These are phyloP conservation scores for Fragum fragum DNA, from an alignment of 2,888 invertebrate species.

Conservation along the genomic window DNA sequence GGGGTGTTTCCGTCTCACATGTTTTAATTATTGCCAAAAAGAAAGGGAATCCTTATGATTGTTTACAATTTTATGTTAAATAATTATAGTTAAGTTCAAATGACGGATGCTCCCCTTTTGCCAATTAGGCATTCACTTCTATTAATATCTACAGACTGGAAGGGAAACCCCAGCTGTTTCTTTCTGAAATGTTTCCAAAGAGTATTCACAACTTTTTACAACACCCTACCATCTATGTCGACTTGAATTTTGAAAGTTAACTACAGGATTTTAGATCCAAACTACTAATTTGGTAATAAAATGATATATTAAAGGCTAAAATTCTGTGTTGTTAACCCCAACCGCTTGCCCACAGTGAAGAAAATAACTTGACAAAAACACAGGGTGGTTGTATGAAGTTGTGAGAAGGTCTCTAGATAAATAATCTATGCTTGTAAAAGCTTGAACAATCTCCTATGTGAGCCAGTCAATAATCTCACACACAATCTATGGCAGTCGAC, in stretches of 20 bases:
- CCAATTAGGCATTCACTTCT: conserved; percentile 42
- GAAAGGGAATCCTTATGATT: conserved; percentile 23
- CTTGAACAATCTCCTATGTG: conserved; percentile 66
- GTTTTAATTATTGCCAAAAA: conserved; percentile 26
- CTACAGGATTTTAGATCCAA: too few species aligned
- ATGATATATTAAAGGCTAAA: too few species aligned
- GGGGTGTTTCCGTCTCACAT: not conserved
- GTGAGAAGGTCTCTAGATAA: conserved; percentile 56
- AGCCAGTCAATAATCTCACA: conserved; percentile 70
- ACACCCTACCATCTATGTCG: not conserved
- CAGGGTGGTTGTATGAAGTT: conserved; percentile 23
- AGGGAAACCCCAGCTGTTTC: conserved; percentile 64
- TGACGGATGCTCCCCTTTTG: conserved; percentile 36
- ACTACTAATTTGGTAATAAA: too few species aligned
- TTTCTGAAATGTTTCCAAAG: conserved; percentile 26
- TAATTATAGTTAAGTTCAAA: conserved; percentile 31
- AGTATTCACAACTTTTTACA: conserved; percentile 22
- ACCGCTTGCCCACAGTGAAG: not conserved
- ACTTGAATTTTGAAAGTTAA: too few species aligned
- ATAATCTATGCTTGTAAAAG: conserved; percentile 67
- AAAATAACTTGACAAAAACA: not conserved
- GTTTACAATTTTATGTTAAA: conserved; percentile 30
- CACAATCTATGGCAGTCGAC: conserved; percentile 71
- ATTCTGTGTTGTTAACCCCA: too few species aligned
- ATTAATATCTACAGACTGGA: conserved; percentile 43